Percentiles rank a stretch among this genome's conserved stretches.
Conservation (phyloP, 2,113 vertebrate species). For the Polyodon spathula region DNA sequence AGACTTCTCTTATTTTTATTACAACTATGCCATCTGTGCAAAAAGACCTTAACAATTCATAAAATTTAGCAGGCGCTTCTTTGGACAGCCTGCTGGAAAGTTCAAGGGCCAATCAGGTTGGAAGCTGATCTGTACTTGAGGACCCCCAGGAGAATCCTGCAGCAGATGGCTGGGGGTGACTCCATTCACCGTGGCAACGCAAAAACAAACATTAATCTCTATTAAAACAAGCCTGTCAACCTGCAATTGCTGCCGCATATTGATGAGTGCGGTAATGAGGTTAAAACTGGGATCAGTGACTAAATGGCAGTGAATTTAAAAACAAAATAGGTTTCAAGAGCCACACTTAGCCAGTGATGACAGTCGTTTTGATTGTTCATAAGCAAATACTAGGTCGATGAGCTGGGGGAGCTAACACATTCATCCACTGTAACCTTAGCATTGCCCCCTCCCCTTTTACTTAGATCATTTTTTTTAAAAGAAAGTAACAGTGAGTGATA, state of each 20-base stretch:
- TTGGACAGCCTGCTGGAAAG: slow-evolving; percentile 1
- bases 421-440: too few species aligned
- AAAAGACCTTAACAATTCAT: too few species aligned
- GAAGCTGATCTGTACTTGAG: background rate
- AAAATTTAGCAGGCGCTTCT: background rate
- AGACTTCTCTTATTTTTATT: too few species aligned
- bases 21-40: too few species aligned
- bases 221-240: slow-evolving; percentile 43
- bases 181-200: slow-evolving; percentile 30
- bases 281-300: background rate
- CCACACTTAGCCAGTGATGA: background rate
- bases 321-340: background rate
- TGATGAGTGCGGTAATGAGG: slow-evolving; percentile 9
- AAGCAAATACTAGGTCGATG: too few species aligned
- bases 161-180: slow-evolving; percentile 41
- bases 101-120: slow-evolving; percentile 2
- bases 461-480: too few species aligned
- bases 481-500: too few species aligned
- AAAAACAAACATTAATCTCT: slow-evolving; percentile 46
- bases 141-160: slow-evolving; percentile 21
- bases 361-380: background rate
- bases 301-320: background rate
- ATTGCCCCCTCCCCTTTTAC: too few species aligned
- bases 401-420: too few species aligned
- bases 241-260: slow-evolving; percentile 17